These are phyloP conservation scores for Platichthys flesus DNA, from an alignment of 2,113 vertebrate genomes.

Conservation along the genomic window DNA sequence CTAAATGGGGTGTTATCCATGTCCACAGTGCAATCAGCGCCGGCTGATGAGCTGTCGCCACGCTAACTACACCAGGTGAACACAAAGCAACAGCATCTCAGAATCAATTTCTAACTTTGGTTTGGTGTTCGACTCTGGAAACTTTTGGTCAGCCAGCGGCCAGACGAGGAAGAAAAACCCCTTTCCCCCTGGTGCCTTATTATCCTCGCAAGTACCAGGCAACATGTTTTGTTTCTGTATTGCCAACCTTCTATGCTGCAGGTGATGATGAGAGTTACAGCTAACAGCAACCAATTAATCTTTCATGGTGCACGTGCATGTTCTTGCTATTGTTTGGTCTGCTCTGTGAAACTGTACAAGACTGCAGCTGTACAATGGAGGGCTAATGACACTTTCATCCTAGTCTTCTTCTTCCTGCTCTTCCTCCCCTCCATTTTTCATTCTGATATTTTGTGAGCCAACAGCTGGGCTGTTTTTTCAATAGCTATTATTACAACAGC, in stretches of 20 bases:
- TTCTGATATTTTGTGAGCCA: conserved; percentile 65
- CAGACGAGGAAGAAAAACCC: conserved; percentile 32
- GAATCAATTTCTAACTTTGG: conserved; percentile 52
- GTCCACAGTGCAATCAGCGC: conserved; percentile 60
- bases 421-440: conserved; percentile 48
- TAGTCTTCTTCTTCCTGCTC: conserved; percentile 1
- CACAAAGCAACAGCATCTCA: conserved; percentile 52
- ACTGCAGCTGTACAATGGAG: conserved; percentile 62
- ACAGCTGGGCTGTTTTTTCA: conserved; percentile 63
- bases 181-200: conserved; percentile 56
- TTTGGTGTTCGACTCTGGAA: conserved; percentile 15
- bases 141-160: conserved; percentile 54
- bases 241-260: conserved; percentile 54
- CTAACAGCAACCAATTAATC: conserved; percentile 76
- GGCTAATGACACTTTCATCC: conserved; percentile 56
- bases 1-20: conserved; percentile 65
- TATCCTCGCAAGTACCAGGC: conserved; percentile 52
- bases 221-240: conserved; percentile 43
- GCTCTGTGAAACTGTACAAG: conserved; percentile 48
- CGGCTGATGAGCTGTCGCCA: conserved; percentile 59
- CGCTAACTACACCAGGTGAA: conserved; percentile 65
- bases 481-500: conserved; percentile 68
- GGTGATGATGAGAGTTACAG: conserved; percentile 69
- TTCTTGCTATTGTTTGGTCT: conserved; percentile 63
- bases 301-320: conserved; percentile 64